Evolutionary conservation across 2,797 vertebrate genomes (phyloP).

Genomic region (Emydoidea blandingii): DNA sequence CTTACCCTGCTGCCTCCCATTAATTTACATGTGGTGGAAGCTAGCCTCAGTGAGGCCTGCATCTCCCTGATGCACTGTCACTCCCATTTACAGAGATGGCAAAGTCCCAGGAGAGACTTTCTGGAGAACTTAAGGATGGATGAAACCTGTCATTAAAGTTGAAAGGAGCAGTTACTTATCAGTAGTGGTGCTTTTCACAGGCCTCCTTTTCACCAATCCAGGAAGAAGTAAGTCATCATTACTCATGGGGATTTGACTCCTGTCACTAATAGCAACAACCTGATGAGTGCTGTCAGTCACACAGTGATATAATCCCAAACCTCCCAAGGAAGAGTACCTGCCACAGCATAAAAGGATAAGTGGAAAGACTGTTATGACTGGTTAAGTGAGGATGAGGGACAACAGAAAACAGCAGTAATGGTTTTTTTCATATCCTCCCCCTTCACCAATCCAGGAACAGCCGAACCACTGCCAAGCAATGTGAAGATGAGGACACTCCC

Average conservation of each 20-base stretch:
- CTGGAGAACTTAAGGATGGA: slow-evolving; percentile 77
- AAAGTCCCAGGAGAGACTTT: slow-evolving; percentile 70
- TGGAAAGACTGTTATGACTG: rapidly evolving
- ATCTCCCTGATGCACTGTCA: slow-evolving; percentile 41
- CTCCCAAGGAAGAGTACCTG: not conserved
- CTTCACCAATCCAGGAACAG: not conserved
- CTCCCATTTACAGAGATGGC: slow-evolving; percentile 69
- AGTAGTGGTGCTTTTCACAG: slow-evolving; percentile 65
- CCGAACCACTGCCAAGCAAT: rapidly evolving
- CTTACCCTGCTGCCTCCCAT: slow-evolving; percentile 59
- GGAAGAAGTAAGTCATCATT: slow-evolving; percentile 56
- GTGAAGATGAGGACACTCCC: not conserved
- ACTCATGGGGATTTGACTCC: not conserved
- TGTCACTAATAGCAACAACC: not conserved
- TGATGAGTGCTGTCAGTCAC: not conserved
- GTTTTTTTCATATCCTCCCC: not conserved
- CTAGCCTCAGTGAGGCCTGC: not conserved
- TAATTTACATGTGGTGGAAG: slow-evolving; percentile 53
- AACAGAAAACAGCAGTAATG: not conserved
- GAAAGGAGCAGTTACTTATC: slow-evolving; percentile 80
- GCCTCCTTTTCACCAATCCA: slow-evolving; percentile 37
- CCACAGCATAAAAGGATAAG: not conserved
- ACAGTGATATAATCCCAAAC: rapidly evolving
- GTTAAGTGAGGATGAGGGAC: not conserved
- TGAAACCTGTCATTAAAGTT: slow-evolving; percentile 75